Conservation (phyloP, 2,113 vertebrate species). For the Puffinus mauretanicus region DNA sequence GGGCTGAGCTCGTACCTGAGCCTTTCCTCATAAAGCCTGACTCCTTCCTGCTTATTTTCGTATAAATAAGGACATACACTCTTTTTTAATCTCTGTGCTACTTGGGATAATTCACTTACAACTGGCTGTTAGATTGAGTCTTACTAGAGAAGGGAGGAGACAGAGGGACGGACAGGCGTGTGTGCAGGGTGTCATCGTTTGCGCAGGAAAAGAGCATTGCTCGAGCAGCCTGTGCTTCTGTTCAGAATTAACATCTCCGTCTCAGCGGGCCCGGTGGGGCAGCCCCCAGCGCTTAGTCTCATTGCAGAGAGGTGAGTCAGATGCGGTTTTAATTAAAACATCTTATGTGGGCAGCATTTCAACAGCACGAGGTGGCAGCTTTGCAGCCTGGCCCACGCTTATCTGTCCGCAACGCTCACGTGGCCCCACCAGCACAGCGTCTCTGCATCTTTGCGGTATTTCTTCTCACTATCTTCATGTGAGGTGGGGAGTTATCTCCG, state of each 20-base stretch:
- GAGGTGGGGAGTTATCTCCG: neutral
- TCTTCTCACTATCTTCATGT: neutral
- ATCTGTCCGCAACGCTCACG: fast-evolving
- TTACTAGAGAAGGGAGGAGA: neutral
- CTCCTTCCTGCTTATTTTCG: neutral
- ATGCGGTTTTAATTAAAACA: neutral
- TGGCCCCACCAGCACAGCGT: neutral
- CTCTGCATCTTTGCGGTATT: neutral
- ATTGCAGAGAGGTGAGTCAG: neutral
- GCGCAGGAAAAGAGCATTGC: neutral
- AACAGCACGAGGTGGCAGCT: neutral
- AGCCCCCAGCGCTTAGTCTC: neutral
- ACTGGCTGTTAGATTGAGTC: neutral
- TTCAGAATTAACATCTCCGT: neutral
- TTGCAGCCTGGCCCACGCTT: neutral
- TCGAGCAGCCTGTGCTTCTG: neutral
- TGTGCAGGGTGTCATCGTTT: neutral
- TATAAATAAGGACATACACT: neutral
- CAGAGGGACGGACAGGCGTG: neutral
- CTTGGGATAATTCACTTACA: neutral
- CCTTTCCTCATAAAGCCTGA: neutral
- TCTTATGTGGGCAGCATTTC: neutral
- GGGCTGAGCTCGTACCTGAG: neutral
- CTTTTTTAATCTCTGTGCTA: neutral
- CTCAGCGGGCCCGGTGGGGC: neutral